Conservation (phyloP, 2,888 invertebrate genomes). For the Ceramica pisi region DNA sequence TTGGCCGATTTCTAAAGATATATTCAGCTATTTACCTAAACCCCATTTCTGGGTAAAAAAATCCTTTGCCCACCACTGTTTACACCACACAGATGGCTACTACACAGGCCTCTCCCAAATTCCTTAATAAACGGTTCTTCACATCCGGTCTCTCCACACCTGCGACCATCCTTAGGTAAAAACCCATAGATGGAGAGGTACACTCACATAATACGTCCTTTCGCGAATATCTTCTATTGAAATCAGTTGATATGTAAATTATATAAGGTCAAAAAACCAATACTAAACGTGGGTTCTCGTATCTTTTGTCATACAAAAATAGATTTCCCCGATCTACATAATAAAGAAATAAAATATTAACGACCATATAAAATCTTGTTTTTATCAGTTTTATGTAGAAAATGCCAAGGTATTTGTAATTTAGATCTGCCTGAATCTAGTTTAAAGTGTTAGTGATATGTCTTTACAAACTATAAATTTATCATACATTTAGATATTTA, state of each 20-base stretch:
- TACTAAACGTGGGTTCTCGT: background rate
- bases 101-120: background rate
- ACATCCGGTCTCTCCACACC: constrained; percentile 2
- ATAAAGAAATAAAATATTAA: constrained; percentile 46
- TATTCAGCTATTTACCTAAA: too few species aligned
- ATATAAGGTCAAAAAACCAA: constrained; percentile 9
- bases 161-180: background rate
- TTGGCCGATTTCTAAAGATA: too few species aligned
- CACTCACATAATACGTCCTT: constrained; percentile 14
- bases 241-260: constrained; percentile 22
- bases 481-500: background rate
- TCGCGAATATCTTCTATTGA: constrained; percentile 13
- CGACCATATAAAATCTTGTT: constrained; percentile 29
- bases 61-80: too few species aligned
- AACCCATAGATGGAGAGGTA: background rate
- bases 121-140: constrained; percentile 34
- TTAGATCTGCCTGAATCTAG: constrained; percentile 12
- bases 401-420: background rate
- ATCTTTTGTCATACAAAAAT: constrained; percentile 25
- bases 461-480: background rate
- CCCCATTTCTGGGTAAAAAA: too few species aligned
- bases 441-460: constrained; percentile 4
- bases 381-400: constrained; percentile 1
- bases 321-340: constrained; percentile 31
- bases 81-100: background rate